Evolutionary conservation across 2,113 vertebrate species (phyloP).

Genomic region (Gymnocephalus cernua): DNA sequence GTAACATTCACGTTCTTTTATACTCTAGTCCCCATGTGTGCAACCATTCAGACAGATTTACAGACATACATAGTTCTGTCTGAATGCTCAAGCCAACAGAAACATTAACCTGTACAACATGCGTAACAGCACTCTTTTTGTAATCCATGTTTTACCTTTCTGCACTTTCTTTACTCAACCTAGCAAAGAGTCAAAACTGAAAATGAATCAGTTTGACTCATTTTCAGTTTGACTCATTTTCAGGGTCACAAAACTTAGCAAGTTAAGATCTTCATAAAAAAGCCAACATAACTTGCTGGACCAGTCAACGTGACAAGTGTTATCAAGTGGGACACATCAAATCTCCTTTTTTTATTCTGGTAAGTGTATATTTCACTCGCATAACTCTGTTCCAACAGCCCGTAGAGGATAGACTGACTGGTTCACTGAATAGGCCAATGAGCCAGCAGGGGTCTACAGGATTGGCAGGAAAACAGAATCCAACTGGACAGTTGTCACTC

Average conservation of each 20-base stretch:
- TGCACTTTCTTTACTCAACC: not conserved
- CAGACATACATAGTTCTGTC: conserved; percentile 40
- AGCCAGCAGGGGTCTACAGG: conserved; percentile 14
- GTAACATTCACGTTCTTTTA: not conserved
- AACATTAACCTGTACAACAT: not conserved
- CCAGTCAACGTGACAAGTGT: not conserved
- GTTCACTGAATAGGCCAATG: conserved; percentile 12
- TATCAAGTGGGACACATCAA: not conserved
- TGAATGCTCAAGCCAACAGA: conserved; percentile 1
- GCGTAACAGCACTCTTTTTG: conserved; percentile 12
- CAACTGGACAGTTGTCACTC: conserved; percentile 61
- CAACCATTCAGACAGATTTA: conserved; percentile 11
- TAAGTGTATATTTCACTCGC: not conserved
- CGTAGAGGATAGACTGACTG: conserved; percentile 18
- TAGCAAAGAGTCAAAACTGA: not conserved
- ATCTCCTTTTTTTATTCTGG: not conserved
- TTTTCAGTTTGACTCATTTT: not conserved
- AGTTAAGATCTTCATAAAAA: not conserved
- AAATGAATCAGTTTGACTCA: not conserved
- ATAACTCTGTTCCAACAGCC: not conserved
- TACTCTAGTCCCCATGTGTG: not conserved
- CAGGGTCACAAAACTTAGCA: not conserved
- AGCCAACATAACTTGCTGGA: not conserved
- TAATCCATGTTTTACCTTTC: not conserved
- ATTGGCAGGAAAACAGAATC: conserved; percentile 43